Evolutionary conservation across 2,113 vertebrate species (phyloP).

Genomic region (Microcebus jonahi): DNA sequence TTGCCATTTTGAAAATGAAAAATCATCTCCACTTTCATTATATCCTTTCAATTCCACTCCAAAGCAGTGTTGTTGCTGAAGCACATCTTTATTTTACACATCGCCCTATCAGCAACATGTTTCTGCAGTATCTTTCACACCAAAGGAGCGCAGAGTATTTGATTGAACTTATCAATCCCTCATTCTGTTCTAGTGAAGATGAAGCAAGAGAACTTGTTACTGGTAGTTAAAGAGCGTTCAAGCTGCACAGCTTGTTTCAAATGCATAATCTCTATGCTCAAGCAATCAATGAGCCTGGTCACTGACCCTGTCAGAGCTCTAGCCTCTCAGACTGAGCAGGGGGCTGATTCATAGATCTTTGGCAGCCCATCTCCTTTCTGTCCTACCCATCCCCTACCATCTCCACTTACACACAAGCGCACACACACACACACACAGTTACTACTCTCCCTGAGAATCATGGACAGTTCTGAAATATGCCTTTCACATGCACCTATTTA

Average conservation of each 20-base stretch:
- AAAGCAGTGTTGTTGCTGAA: not conserved
- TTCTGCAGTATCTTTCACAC: not conserved
- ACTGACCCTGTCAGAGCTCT: not conserved
- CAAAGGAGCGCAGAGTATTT: not conserved
- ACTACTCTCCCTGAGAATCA: not conserved
- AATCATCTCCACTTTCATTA: not conserved
- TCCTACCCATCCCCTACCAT: too few relatives aligned
- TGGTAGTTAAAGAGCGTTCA: not conserved
- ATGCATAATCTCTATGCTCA: not conserved
- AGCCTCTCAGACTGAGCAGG: not conserved
- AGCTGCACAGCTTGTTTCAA: not conserved
- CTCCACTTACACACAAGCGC: not conserved
- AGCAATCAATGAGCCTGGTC: not conserved
- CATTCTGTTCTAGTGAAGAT: not conserved
- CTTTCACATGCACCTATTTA: not conserved
- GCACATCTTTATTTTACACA: not conserved
- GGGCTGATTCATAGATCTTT: not conserved
- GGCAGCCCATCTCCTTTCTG: not conserved
- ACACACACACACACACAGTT: not conserved
- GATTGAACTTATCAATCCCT: not conserved
- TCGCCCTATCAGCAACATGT: not conserved
- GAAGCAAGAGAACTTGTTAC: not conserved
- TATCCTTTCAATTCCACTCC: not conserved
- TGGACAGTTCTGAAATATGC: not conserved
- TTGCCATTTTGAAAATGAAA: slow-evolving; percentile 11